Evolutionary conservation across 2,113 vertebrate genomes (phyloP), one percentile per base, ranked within the genome.

Genomic region (Ameiurus melas): DNA sequence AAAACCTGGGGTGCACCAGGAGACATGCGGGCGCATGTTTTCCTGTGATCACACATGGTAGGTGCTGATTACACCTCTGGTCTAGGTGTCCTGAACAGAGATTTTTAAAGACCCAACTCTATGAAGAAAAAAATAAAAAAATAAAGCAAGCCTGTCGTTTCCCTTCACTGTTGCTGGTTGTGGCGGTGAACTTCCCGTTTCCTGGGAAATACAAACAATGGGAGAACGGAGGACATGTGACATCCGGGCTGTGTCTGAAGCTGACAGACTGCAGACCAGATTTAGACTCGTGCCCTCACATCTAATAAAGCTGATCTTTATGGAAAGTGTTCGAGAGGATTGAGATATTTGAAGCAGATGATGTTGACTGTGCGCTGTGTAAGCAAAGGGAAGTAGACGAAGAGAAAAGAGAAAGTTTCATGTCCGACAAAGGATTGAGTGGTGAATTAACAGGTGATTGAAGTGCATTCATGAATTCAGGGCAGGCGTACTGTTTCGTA

Each of bases 141-240:
- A 47, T 47, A 68, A 4, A 82, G 87, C 88, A 58, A 58, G 10
- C 81, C 73, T 20, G 39, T 55, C 33, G 71, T 82, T 89, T 66
- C 62, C 70, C 87, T 90, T 85, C 60, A 70, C 27, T 87, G 79
- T 70, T 88, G 70, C 66, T 85, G 86, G 51, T 79, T 33, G 58
- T 78, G 87, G 25, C 53, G 62, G 53, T 84, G 82, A 86, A 85
- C 88, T 92, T 92, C 90, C 91, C 89, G 88, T 91, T 92, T 93
- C 92, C 91, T 92, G 90, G 81, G 77, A 91, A 90, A 90, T 81
- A 91, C 90, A 87, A 92, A 90, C 90, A 92, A 90, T 91, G 82
- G 88, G 58, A 83, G 86, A 88, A 86, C 36, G 36, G 83, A 73
- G 73, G 70, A 70, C 90, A 86, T 91, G 85, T 90, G 87, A 86